Conservation (phyloP, 2,113 vertebrate species). For the Lasiurus borealis region DNA sequence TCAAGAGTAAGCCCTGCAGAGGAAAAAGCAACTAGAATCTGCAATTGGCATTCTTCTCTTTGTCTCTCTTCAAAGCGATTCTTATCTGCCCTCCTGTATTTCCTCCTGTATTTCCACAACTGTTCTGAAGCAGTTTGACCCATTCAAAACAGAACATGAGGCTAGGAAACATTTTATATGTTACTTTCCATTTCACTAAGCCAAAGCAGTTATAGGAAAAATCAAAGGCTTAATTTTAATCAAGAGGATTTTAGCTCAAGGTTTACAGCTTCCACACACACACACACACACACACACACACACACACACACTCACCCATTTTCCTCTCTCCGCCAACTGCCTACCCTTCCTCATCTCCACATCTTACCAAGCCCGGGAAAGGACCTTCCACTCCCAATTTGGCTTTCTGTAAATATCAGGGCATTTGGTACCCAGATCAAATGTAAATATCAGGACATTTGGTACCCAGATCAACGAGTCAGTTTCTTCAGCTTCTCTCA, state of each 20-base stretch:
- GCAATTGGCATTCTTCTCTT: neutral
- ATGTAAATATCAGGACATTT: neutral
- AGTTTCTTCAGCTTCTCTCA: neutral
- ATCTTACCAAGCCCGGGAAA: neutral
- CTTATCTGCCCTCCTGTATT: neutral
- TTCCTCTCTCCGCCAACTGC: neutral
- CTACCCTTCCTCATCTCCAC: too few relatives aligned
- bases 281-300: neutral
- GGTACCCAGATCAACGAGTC: neutral
- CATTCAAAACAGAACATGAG: neutral
- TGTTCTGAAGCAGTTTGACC: neutral
- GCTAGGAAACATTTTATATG: neutral
- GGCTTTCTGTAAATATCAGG: neutral
- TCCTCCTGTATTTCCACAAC: neutral
- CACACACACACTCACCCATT: neutral
- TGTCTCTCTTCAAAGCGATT: neutral
- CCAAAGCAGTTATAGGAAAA: neutral
- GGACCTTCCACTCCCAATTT: neutral
- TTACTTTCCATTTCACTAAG: neutral
- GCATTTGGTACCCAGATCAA: neutral
- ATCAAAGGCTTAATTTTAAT: neutral
- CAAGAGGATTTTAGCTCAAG: neutral
- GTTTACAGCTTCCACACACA: neutral
- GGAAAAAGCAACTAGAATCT: neutral
- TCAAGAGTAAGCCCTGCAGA: neutral